Evolutionary conservation across 2,888 invertebrate species (phyloP).

Genomic region (Eupithecia dodoneata): DNA sequence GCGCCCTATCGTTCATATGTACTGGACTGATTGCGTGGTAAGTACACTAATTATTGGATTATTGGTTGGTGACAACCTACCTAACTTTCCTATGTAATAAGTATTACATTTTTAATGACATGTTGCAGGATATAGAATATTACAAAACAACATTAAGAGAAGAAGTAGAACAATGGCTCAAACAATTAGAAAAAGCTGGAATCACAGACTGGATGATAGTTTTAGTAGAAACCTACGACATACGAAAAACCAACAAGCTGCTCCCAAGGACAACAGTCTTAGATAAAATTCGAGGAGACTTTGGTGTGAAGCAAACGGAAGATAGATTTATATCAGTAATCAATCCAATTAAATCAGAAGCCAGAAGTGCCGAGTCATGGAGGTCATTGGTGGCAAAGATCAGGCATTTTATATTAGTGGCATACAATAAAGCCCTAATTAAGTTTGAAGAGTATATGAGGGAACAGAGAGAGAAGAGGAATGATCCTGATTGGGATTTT

Average conservation of each 20-base stretch:
- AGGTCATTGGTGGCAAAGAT: constrained; percentile 92
- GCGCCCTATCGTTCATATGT: constrained; percentile 96
- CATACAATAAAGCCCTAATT: constrained; percentile 93
- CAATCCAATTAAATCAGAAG: constrained; percentile 95
- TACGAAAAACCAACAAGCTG: constrained; percentile 95
- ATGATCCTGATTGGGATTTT: constrained; percentile 96
- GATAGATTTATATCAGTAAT: constrained; percentile 94
- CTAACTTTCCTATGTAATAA: not conserved
- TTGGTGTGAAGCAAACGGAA: constrained; percentile 93
- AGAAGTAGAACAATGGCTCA: constrained; percentile 95
- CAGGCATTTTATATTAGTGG: constrained; percentile 91
- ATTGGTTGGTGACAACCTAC: not conserved
- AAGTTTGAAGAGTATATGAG: constrained; percentile 96
- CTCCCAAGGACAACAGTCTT: constrained; percentile 96
- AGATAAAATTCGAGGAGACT: constrained; percentile 97
- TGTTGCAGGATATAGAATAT: constrained; percentile 93
- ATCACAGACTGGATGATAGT: constrained; percentile 97
- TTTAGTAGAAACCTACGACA: constrained; percentile 95
- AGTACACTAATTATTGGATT: constrained; percentile 38
- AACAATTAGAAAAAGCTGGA: constrained; percentile 88
- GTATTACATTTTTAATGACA: not conserved
- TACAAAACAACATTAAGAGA: constrained; percentile 95
- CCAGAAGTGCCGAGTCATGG: constrained; percentile 96
- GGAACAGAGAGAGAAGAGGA: constrained; percentile 94
- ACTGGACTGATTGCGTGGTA: constrained; percentile 97